Base-by-base conservation (phyloP, 2,888 invertebrate genomes). In the Andrena chrysosceles region DNA sequence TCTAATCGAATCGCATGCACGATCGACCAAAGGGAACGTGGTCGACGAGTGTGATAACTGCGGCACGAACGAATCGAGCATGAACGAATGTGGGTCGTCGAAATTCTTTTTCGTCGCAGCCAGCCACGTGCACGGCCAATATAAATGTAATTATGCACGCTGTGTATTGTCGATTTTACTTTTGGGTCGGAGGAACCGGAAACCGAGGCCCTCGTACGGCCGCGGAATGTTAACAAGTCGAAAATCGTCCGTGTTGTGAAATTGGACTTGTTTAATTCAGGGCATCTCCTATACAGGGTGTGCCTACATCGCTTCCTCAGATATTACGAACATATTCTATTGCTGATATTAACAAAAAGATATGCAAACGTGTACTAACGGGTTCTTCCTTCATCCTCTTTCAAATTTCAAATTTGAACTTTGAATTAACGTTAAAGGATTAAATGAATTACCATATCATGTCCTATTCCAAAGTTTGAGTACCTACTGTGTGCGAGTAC, bases 161-260 rank as follows among this genome's bases (percentile, higher is more conserved):
- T 72, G 73, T 48, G 64, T 72, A 68, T 60, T n/a, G 70, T 72
- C 70, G 59, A 78, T 68, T 59, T 77, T 35, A 31, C 20, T 68
- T 67, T 33, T 60, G 54, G 56, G 72, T 66, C 83, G 62, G 16
- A 69, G 64, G 84, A 79, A 83, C 83, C 75, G 84, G 84, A 84
- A 83, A 29, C 64, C 59, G 49, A 54, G 31, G 8, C 16, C 35
- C n/a, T 52, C 35, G 42, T 8, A 70, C 60, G 29, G 20, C 33
- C 62, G 13, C n/a, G 29, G 80, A 80, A 80, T 80, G 35, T 76
- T 54, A 80, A 80, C 64, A 29, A 71, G 79, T 64, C 31, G 59
- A 80, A 75, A 82, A 73, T 68, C 10, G 31, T 31, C 66, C 23
- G 63, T 48, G n/a, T 74, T 70, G 66, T 62, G 80, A 81, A 81